Evolutionary conservation across 2,113 vertebrate species (phyloP).

Genomic region (Hypocryptadius cinnamomeus): DNA sequence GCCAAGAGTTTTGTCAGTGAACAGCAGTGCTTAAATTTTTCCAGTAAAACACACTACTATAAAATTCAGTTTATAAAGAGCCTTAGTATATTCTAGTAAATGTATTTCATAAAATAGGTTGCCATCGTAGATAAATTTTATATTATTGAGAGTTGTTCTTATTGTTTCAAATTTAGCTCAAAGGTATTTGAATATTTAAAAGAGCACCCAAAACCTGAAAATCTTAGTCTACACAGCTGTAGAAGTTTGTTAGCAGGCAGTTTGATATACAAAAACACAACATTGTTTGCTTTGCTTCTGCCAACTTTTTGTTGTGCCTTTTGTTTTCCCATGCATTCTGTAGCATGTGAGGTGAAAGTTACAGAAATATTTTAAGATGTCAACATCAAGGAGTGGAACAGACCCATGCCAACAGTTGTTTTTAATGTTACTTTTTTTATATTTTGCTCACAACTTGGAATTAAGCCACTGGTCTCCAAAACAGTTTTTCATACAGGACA

Average conservation of each 20-base stretch:
- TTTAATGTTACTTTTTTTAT: background rate
- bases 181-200: background rate
- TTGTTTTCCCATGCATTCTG: background rate
- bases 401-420: background rate
- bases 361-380: background rate
- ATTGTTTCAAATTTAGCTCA: background rate
- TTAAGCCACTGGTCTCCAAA: background rate
- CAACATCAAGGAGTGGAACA: background rate
- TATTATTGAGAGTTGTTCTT: background rate
- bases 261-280: background rate
- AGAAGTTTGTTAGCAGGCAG: background rate
- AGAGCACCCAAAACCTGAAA: background rate
- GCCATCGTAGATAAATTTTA: background rate
- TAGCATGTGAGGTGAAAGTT: background rate
- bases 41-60: background rate
- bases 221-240: background rate
- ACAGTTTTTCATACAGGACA: background rate
- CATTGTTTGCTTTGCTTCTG: background rate
- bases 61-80: background rate
- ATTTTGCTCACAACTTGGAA: background rate
- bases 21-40: background rate
- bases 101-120: background rate
- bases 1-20: background rate
- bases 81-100: background rate
- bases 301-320: background rate